Percentiles rank a stretch among this genome's conserved stretches.
These are phyloP conservation scores for Porites evermanni DNA, from an alignment of 92 coral and sea anemone genomes.

Conservation along the genomic window DNA sequence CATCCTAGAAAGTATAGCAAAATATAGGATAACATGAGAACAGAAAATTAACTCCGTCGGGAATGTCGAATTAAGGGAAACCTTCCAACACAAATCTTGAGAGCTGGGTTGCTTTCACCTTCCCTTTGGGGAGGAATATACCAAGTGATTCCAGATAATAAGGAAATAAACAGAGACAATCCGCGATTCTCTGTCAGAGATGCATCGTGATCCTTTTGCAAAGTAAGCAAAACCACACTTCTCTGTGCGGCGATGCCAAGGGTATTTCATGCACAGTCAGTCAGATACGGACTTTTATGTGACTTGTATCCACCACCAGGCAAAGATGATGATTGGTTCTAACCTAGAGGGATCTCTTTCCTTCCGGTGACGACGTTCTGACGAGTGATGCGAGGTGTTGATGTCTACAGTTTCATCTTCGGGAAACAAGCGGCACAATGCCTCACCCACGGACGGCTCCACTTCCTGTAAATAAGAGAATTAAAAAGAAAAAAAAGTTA, in stretches of 20 bases:
- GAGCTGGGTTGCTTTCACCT: background rate
- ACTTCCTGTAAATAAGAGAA: conserved; percentile 77
- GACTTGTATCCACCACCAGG: conserved; percentile 39
- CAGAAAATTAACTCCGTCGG: conserved; percentile 14
- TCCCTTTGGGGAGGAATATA: background rate
- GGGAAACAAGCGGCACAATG: conserved; percentile 89
- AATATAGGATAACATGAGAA: conserved; percentile 52
- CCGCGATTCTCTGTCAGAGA: conserved; percentile 22
- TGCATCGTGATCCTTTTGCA: conserved; percentile 15
- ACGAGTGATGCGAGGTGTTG: conserved; percentile 53
- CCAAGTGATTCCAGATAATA: background rate
- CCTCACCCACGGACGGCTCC: conserved; percentile 93
- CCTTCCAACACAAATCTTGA: background rate
- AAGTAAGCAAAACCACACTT: conserved; percentile 15
- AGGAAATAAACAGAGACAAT: conserved; percentile 19
- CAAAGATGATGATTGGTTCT: conserved; percentile 66
- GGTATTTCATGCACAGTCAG: conserved; percentile 32
- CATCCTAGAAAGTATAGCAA: conserved; percentile 72
- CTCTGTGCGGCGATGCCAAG: conserved; percentile 10
- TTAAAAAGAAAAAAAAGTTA: background rate
- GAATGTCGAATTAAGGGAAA: conserved; percentile 6
- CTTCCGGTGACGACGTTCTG: conserved; percentile 79
- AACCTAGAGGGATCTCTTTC: conserved; percentile 88
- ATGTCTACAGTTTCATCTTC: conserved; percentile 89
- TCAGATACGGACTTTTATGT: conserved; percentile 17